Percentiles rank a stretch among this genome's conserved stretches.
Evolutionary conservation across 2,888 invertebrate species (phyloP).

Genomic region (Temnothorax rugatulus): DNA sequence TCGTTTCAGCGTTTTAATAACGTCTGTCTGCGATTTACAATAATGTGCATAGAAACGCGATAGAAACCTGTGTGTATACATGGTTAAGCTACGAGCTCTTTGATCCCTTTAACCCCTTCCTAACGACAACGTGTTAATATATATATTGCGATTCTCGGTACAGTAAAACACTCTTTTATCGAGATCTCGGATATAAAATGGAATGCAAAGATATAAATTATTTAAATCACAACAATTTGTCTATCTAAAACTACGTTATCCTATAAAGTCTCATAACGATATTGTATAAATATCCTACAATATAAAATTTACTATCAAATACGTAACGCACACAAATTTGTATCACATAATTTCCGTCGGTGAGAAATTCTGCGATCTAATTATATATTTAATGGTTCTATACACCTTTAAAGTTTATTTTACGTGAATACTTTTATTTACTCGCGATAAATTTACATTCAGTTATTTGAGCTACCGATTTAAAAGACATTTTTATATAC

Average conservation of each 20-base stretch:
- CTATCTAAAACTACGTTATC: slow-evolving; percentile 26
- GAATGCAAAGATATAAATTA: slow-evolving; percentile 39
- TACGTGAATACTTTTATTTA: not conserved
- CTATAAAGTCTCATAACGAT: slow-evolving; percentile 34
- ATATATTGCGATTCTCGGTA: slow-evolving; percentile 23
- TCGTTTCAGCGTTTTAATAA: slow-evolving; percentile 36
- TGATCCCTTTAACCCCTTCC: slow-evolving; percentile 53
- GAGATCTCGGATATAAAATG: slow-evolving; percentile 28
- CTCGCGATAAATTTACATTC: slow-evolving; percentile 8
- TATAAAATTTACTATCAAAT: slow-evolving; percentile 42
- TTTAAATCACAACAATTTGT: slow-evolving; percentile 33
- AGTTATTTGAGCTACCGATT: slow-evolving; percentile 33
- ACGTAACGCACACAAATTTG: slow-evolving; percentile 26
- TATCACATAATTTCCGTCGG: slow-evolving; percentile 2
- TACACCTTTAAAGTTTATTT: not conserved
- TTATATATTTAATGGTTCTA: slow-evolving; percentile 7
- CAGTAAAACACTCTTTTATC: slow-evolving; percentile 17
- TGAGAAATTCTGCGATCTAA: slow-evolving; percentile 13
- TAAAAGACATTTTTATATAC: not conserved
- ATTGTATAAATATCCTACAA: slow-evolving; percentile 35
- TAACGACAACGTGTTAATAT: not conserved
- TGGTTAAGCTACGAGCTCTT: slow-evolving; percentile 51
- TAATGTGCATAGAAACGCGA: slow-evolving; percentile 23
- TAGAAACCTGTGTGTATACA: slow-evolving; percentile 27
- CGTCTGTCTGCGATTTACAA: slow-evolving; percentile 33